Evolutionary conservation across 1,140 invertebrate species (phyloP).

Genomic region (Apocrypta bakeri): DNA sequence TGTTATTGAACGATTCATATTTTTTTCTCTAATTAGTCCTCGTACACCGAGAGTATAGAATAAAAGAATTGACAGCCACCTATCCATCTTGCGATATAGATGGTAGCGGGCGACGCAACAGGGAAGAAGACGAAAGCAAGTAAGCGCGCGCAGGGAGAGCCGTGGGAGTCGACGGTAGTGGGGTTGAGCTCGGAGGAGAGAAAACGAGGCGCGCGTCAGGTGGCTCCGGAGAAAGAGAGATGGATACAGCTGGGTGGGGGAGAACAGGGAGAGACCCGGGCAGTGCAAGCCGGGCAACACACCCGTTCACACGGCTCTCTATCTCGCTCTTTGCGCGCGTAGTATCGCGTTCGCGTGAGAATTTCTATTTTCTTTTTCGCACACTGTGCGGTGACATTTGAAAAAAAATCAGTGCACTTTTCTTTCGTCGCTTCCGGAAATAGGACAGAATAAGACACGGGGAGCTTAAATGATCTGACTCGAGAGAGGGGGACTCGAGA

Average conservation of each 20-base stretch:
- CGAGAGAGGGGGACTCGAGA: conserved; percentile 7
- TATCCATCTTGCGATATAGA: background rate
- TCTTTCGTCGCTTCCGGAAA: background rate
- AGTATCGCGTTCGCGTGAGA: background rate
- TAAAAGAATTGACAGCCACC: background rate
- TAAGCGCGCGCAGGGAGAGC: background rate
- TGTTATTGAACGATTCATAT: background rate
- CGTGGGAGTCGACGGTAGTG: background rate
- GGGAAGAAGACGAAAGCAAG: background rate
- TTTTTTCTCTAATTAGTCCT: background rate
- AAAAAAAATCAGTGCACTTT: too few relatives aligned
- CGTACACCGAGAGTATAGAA: background rate
- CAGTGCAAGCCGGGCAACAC: conserved; percentile 73
- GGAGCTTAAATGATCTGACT: background rate
- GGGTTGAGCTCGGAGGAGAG: background rate
- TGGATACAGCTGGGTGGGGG: conserved; percentile 45
- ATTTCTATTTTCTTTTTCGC: background rate
- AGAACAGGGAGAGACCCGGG: conserved; percentile 68
- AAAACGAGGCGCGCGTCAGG: conserved; percentile 54
- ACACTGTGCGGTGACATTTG: too few relatives aligned
- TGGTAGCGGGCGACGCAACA: background rate
- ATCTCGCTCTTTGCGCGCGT: background rate
- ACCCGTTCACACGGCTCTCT: conserved; percentile 67
- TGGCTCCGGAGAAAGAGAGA: conserved; percentile 59
- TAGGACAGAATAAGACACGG: background rate